phyloP scores from a whole-genome alignment of 2,797 vertebrate genomes.

The Huso huso region DNA sequence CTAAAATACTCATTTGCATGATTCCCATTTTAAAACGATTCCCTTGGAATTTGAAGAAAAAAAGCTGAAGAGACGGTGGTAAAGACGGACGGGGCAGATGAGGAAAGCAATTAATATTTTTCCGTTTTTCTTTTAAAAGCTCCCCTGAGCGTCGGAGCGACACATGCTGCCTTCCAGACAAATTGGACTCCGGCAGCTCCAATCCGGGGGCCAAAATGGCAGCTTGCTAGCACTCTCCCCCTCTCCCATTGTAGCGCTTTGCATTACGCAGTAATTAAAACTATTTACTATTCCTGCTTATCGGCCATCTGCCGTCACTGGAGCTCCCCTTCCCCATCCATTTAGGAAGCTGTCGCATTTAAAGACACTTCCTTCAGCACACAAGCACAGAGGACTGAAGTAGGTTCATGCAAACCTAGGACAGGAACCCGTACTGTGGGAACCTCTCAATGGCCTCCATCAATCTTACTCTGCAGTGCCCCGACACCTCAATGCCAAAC shows the following conservation, averaged over 20 bases:
- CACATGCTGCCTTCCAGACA: constrained; percentile 63
- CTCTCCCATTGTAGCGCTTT: constrained; percentile 50
- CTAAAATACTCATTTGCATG: constrained; percentile 82
- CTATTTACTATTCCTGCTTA: too few species aligned
- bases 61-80: constrained; percentile 59
- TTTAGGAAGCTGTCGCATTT: too few species aligned
- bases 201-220: constrained; percentile 45
- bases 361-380: too few species aligned
- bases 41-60: constrained; percentile 60
- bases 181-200: constrained; percentile 57
- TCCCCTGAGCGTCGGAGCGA: constrained; percentile 59
- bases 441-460: too few species aligned
- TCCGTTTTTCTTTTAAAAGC: constrained; percentile 65
- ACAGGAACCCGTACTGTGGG: too few species aligned
- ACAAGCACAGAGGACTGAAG: too few species aligned
- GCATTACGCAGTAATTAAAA: too few species aligned
- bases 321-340: too few species aligned
- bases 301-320: too few species aligned
- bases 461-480: too few species aligned
- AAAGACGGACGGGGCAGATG: constrained; percentile 69
- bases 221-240: constrained; percentile 57
- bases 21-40: constrained; percentile 72
- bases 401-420: too few species aligned
- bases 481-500: too few species aligned
- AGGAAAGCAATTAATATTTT: constrained; percentile 70